Conservation (phyloP, 1,140 invertebrate species). For the Papilio glaucus region DNA sequence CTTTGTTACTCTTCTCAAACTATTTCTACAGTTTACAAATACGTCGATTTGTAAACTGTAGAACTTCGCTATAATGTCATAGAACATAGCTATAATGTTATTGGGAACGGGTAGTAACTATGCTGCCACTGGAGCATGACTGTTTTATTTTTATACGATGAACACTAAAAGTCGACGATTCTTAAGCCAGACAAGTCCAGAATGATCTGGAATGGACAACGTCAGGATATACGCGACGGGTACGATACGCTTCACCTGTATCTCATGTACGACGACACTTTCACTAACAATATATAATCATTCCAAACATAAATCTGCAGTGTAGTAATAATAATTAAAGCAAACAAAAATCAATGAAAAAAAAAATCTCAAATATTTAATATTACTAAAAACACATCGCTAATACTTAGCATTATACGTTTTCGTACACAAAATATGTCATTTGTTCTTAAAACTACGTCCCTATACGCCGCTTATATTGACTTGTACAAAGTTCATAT, state of each 20-base stretch:
- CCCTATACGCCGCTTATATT: conserved; percentile 32
- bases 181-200: too few relatives aligned
- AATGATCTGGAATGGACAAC: too few relatives aligned
- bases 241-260: conserved; percentile 44
- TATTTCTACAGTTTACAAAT: too few relatives aligned
- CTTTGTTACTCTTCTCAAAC: too few relatives aligned
- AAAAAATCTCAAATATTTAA: conserved; percentile 70
- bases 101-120: too few relatives aligned
- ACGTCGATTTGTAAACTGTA: too few relatives aligned
- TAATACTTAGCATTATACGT: conserved; percentile 54
- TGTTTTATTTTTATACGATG: too few relatives aligned
- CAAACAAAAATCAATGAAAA: conserved; percentile 57
- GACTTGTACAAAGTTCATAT: conserved; percentile 8
- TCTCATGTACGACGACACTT: conserved; percentile 6
- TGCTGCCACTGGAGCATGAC: too few relatives aligned
- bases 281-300: conserved; percentile 64
- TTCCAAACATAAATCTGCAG: conserved; percentile 68
- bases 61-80: too few relatives aligned
- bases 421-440: conserved; percentile 80
- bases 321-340: conserved; percentile 72
- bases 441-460: conserved; percentile 64
- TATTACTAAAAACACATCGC: conserved; percentile 59
- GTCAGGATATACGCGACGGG: background rate
- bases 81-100: too few relatives aligned
- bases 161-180: too few relatives aligned